Evolutionary conservation across 2,888 invertebrate genomes (phyloP), one percentile per base, ranked within the genome.

Genomic region (Adelphocoris suturalis): DNA sequence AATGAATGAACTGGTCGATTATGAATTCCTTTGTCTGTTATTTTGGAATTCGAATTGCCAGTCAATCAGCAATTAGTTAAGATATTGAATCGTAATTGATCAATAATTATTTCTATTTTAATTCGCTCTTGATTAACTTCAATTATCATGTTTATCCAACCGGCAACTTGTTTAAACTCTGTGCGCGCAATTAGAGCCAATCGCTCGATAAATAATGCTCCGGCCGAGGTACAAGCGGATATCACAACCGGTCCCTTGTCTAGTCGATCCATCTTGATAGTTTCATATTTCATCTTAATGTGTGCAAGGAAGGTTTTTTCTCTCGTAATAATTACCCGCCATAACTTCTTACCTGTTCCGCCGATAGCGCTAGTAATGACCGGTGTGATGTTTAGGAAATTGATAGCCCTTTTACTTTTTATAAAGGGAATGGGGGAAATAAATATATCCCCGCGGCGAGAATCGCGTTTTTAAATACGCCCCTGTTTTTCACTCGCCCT

Each of bases 281-380:
- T 19, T n/a, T 19, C 68, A 27, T 68, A 68, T 68, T 68, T 68
- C 68, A 68, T 68, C 23, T 68, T 68, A 68, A 68, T 23, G 68
- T 68, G 68, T 68, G 68, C 68, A 68, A 68, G 68, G 27, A 11
- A 23, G 68, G 52, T 3, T 68, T 68, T 68, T 68, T 68, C 68
- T 68, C 23, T 13, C 19, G 13, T 68, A 68, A 68, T 68, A 68
- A 68, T 68, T 68, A 68, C 23, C 68, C 23, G 23, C 12, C 11
- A 68, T 23, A 27, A 19, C 68, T 68, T 68, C 23, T 68, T 68
- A 23, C 23, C 27, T 23, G 68, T 2, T 68, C 68, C 68, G 68
- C 27, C 23, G 68, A 27, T 68, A 68, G 68, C 68, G 68, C 23
- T 68, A 23, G 68, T 68, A 68, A 68, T 68, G 68, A 68, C 68